Base-by-base conservation (phyloP, 2,797 vertebrate species). In the Peromyscus aztecus region DNA sequence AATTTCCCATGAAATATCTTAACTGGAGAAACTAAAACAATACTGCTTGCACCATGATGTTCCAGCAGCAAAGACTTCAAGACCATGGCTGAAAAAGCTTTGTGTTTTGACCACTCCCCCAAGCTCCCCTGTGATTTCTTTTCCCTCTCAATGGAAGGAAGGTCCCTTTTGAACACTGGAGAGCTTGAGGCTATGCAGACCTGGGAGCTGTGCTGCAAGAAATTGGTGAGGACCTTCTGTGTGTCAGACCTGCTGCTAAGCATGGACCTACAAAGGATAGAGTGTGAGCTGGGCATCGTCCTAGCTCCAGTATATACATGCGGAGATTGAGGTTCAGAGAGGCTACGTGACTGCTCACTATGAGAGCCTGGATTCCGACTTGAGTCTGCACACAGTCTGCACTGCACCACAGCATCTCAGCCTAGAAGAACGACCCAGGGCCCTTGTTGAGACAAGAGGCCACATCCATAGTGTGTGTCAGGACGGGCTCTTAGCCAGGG, bases 111-210 rank as follows among this genome's bases (percentile, higher is more conserved):
- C 43, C 16, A 43, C 43, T 24, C 73, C 14, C 34, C 61, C n/a
- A 13, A 69, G 11, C 52, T 29, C 4, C 16, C 55, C 65, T 57
- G 31, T 5, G 65, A 73, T 76, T 85, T 91, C 46, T 81, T 85
- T 77, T 77, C 63, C 85, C 37, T 77, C 49, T 89, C 40, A 11
- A 4, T 2, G 37, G 65, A 43, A 89, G 5, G 31, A 10, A 61
- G 84, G 49, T 12, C n/a, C n/a, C 24, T 31, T 29, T 49, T 57
- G 46, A 49, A 77, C 37, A 77, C 55, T 13, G 52, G 55, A 94
- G 96, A 80, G 71, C 89, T 88, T 96, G 96, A 97, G 57, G 96
- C 14, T 96, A 91, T 83, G 95, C 96, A 97, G 95, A 95, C 83
- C 75, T 94, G 91, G 89, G 55, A 37, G 67, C 55, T 78, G 90